These are phyloP conservation scores for Drosophila punjabiensis DNA, from an alignment of 1,140 invertebrate genomes.

Conservation along the genomic window DNA sequence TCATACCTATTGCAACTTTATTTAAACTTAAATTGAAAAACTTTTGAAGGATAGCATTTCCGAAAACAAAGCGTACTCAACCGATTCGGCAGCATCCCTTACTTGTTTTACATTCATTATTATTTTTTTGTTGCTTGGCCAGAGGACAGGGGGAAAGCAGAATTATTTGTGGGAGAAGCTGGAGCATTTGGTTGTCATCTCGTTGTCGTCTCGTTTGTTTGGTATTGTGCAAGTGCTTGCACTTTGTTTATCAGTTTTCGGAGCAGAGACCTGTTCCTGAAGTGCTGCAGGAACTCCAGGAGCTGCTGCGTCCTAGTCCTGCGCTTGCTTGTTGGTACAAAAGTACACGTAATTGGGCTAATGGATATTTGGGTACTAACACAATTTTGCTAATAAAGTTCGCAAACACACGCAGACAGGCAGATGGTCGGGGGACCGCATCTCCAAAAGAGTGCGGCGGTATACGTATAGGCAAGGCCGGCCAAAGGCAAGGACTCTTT, in stretches of 20 bases:
- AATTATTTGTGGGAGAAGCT: constrained; percentile 38
- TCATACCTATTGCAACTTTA: neutral
- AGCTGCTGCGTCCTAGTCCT: constrained; percentile 19
- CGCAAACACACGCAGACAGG: constrained; percentile 67
- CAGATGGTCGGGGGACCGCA: constrained; percentile 3
- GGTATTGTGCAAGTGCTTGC: constrained; percentile 63
- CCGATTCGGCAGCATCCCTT: constrained; percentile 16
- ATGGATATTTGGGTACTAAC: constrained; percentile 83
- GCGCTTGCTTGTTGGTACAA: constrained; percentile 54
- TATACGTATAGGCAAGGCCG: constrained; percentile 45
- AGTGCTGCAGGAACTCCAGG: constrained; percentile 28
- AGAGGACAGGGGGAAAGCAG: neutral
- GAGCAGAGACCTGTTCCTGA: constrained; percentile 10
- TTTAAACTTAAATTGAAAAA: constrained; percentile 27
- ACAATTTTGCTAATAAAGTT: constrained; percentile 84
- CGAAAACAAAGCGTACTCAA: constrained; percentile 30
- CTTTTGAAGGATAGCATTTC: constrained; percentile 14
- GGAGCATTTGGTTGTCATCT: constrained; percentile 37
- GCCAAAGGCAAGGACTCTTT: constrained; percentile 23
- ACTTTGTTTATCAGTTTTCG: constrained; percentile 67
- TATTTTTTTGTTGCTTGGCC: constrained; percentile 26
- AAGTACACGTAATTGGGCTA: constrained; percentile 83
- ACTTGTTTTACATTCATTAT: constrained; percentile 47
- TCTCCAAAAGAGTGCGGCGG: constrained; percentile 47
- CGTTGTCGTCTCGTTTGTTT: constrained; percentile 62